Base-by-base conservation (phyloP, 2,888 invertebrate genomes). In the Podotricha telesiphe region DNA sequence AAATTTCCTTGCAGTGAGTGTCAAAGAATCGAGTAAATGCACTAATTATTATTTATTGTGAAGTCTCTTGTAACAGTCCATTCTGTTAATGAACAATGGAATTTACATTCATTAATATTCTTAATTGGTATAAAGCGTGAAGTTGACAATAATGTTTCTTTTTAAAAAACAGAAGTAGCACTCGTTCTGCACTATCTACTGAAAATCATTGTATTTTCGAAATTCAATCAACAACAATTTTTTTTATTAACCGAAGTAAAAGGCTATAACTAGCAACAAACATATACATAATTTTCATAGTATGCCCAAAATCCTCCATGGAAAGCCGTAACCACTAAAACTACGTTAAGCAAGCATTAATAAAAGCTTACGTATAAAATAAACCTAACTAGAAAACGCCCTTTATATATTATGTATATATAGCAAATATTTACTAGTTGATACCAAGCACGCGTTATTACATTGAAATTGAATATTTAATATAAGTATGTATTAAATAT, bases 11-110 rank as follows among this genome's bases (percentile, higher is more conserved):
- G 45, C 42, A 20, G 19, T 15, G 13, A 28, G n/a, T 28, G 34
- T 47, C 13, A 53, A 61, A 62, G 48, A 40, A 48, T 66, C 22
- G 17, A 51, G 15, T 45, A 42, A 45, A 50, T 61, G 50, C 42
- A 67, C 61, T 45, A 67, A 67, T 67, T 67, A 67, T 67, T 67
- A 67, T 67, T 67, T 61, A 67, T 61, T 53, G 45, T 67, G 28
- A 47, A 15, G 7, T 64, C 42, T 17, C 17, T 37, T 58, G 48
- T 34, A 47, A 70, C 13, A 53, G 6, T 22, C 34, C 47, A 22
- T 68, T 65, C 48, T 37, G 51, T 59, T 48, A 61, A 68, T 65
- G 68, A 65, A 65, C 64, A 62, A 68, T 59, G 45, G 59, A 68
- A 62, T 63, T 34, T 48, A 58, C 59, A 48, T 51, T 59, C 34